phyloP scores from a whole-genome alignment of 2,113 vertebrate species.

The Saccopteryx bilineata region DNA sequence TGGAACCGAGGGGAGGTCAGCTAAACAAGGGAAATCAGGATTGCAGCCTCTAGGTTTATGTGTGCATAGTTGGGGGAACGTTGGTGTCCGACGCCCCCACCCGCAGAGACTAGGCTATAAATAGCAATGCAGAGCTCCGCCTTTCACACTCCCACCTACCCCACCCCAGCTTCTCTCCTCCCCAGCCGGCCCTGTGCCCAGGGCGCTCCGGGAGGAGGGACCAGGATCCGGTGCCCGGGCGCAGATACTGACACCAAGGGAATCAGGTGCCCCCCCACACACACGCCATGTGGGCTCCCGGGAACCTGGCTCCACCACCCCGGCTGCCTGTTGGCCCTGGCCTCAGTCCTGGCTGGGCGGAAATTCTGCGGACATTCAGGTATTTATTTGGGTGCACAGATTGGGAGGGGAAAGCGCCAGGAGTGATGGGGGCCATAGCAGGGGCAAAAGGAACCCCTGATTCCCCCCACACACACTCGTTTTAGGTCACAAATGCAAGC shows the following conservation, averaged over 20 bases:
- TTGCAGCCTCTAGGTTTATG: slow-evolving; percentile 63
- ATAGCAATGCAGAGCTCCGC: slow-evolving; percentile 80
- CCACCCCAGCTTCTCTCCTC: slow-evolving; percentile 67
- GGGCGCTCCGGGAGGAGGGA: slow-evolving; percentile 84
- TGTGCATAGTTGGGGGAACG: slow-evolving; percentile 69
- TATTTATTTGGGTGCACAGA: slow-evolving; percentile 71
- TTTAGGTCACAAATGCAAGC: slow-evolving; percentile 77
- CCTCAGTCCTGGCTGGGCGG: slow-evolving; percentile 58
- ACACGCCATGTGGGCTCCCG: slow-evolving; percentile 77
- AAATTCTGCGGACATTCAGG: slow-evolving; percentile 79
- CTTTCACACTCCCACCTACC: not conserved
- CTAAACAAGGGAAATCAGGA: slow-evolving; percentile 61
- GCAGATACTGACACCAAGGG: slow-evolving; percentile 80
- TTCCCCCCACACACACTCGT: slow-evolving; percentile 48
- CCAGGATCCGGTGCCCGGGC: slow-evolving; percentile 69
- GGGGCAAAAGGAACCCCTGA: slow-evolving; percentile 67
- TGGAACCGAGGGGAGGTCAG: slow-evolving; percentile 59
- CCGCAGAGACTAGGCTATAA: slow-evolving; percentile 77
- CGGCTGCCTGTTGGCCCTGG: slow-evolving; percentile 50
- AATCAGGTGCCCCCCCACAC: slow-evolving; percentile 70
- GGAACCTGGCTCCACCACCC: slow-evolving; percentile 66
- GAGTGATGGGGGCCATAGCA: slow-evolving; percentile 60
- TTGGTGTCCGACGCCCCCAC: slow-evolving; percentile 82
- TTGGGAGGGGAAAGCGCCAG: slow-evolving; percentile 65
- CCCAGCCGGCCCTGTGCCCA: slow-evolving; percentile 82